phyloP scores from a whole-genome alignment of 2,113 vertebrate genomes.

The Mystacornis crossleyi region DNA sequence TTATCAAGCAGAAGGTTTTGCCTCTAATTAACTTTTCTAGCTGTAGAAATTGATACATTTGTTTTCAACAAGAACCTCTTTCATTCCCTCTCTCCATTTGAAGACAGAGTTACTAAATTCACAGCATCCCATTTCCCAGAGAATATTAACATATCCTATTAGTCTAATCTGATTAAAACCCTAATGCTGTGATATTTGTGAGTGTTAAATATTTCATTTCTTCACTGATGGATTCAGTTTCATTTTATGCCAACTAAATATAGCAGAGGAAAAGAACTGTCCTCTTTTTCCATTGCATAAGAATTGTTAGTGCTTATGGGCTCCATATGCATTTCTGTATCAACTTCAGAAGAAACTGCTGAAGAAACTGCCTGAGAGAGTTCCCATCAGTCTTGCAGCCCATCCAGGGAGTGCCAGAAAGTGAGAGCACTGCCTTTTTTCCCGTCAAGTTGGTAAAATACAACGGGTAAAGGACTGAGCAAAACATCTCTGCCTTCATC shows the following conservation, averaged over 20 bases:
- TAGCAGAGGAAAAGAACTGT: not conserved
- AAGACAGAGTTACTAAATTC: not conserved
- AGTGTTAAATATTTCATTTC: not conserved
- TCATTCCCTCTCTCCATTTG: constrained; percentile 12
- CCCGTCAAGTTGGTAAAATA: not conserved
- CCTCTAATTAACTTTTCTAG: constrained; percentile 47
- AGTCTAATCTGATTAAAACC: not conserved
- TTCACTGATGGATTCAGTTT: not conserved
- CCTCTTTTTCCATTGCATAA: not conserved
- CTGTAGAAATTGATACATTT: not conserved
- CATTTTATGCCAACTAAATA: not conserved
- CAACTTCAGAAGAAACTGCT: not conserved
- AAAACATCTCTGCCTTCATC: not conserved
- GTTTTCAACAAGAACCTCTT: constrained; percentile 21
- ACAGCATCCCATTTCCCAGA: constrained; percentile 9
- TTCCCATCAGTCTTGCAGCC: not conserved
- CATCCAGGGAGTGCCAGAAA: not conserved
- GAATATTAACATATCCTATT: not conserved
- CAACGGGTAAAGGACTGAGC: not conserved
- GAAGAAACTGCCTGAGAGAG: not conserved
- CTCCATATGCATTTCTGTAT: not conserved
- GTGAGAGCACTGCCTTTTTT: not conserved
- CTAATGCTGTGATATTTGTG: not conserved
- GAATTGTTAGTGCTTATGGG: not conserved
- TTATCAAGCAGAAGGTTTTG: not conserved